phyloP scores from a whole-genome alignment of 2,113 vertebrate genomes.

The Micronycteris hirsuta region DNA sequence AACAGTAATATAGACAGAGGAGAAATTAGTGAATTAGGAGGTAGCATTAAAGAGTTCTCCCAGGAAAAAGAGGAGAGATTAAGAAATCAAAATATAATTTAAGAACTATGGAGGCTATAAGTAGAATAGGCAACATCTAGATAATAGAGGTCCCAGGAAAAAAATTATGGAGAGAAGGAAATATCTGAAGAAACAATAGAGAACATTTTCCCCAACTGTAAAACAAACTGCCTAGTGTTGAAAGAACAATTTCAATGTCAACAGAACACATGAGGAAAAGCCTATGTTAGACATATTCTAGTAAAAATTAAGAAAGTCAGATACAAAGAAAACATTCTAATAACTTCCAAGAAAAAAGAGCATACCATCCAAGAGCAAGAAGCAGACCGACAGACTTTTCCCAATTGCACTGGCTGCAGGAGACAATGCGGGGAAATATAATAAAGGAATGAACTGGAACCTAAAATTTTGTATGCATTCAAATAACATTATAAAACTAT shows the following conservation, averaged over 20 bases:
- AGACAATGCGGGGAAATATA: not conserved
- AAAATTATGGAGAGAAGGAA: not conserved
- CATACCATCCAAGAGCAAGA: not conserved
- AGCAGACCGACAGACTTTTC: not conserved
- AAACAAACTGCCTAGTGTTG: not conserved
- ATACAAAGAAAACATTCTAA: not conserved
- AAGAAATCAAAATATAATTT: not conserved
- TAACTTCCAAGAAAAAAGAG: not conserved
- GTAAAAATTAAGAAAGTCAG: not conserved
- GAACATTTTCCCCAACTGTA: not conserved
- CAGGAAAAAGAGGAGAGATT: not conserved
- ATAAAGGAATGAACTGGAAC: not conserved
- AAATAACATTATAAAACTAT: not conserved
- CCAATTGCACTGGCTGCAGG: not conserved
- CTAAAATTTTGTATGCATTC: not conserved
- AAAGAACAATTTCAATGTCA: not conserved
- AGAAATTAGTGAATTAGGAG: not conserved
- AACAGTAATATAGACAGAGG: not conserved
- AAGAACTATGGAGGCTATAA: not conserved
- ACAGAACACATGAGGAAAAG: not conserved
- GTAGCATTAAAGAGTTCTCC: not conserved
- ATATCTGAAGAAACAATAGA: not conserved
- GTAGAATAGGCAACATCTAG: not conserved
- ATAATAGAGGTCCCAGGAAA: not conserved
- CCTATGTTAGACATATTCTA: not conserved